Conservation (phyloP, 53 echinoderm and acorn worm genomes). For the Arbacia lixula region DNA sequence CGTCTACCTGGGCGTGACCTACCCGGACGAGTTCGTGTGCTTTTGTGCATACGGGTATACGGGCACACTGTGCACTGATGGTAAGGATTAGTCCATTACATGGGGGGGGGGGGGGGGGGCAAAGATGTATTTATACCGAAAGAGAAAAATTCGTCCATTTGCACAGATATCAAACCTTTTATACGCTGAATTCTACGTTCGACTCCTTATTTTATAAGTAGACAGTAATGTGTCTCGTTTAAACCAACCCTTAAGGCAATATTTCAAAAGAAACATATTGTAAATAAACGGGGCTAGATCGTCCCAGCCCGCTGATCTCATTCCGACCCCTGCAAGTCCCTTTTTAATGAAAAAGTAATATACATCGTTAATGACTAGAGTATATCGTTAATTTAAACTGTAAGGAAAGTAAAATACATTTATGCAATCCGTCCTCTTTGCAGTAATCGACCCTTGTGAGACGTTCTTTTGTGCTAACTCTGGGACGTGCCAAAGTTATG, state of each 20-base stretch:
- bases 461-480: background rate
- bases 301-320: too few species aligned
- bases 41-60: constrained; percentile 7
- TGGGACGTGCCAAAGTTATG: background rate
- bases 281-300: too few species aligned
- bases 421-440: background rate
- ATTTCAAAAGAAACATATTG: too few species aligned
- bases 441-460: constrained; percentile 10
- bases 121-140: background rate
- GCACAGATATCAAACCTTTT: background rate
- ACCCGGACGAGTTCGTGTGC: constrained; percentile 11
- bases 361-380: too few species aligned
- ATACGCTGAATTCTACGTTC: too few species aligned
- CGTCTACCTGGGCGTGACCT: constrained; percentile 10
- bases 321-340: too few species aligned
- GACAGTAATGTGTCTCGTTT: too few species aligned
- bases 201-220: too few species aligned
- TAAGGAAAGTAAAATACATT: too few species aligned
- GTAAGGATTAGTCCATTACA: background rate
- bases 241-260: too few species aligned
- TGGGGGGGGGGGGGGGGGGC: background rate
- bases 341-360: background rate
- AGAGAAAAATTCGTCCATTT: background rate
- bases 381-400: too few species aligned
- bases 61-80: constrained; percentile 7